Percentiles rank a stretch among this genome's conserved stretches.
Evolutionary conservation across 2,113 vertebrate species (phyloP).

Genomic region (Gopherus flavomarginatus): DNA sequence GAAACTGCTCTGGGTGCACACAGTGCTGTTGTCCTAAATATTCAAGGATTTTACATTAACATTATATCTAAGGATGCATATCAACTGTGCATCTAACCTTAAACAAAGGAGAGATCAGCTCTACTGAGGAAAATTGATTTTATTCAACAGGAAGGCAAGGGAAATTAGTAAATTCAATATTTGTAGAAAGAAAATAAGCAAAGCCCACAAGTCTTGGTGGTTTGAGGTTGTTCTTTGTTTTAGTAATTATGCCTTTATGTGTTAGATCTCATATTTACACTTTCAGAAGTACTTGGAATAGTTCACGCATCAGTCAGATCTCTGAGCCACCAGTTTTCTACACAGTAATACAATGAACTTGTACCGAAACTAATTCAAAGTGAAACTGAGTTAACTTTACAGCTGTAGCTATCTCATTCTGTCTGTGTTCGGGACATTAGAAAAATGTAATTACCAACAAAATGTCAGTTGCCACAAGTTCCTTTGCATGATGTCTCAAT

Average conservation of each 20-base stretch:
- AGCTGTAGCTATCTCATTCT: slow-evolving; percentile 40
- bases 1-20: slow-evolving; percentile 54
- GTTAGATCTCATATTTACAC: slow-evolving; percentile 78
- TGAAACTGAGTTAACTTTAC: slow-evolving; percentile 69
- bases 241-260: slow-evolving; percentile 83
- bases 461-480: slow-evolving; percentile 53
- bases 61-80: slow-evolving; percentile 77
- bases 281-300: slow-evolving; percentile 75
- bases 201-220: slow-evolving; percentile 80
- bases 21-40: slow-evolving; percentile 77
- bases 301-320: slow-evolving; percentile 61
- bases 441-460: slow-evolving; percentile 60
- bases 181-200: slow-evolving; percentile 84
- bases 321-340: slow-evolving; percentile 59
- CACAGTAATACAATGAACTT: slow-evolving; percentile 56
- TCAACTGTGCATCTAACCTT: slow-evolving; percentile 82
- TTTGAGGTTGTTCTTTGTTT: slow-evolving; percentile 85
- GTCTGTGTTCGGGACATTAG: slow-evolving; percentile 61
- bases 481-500: slow-evolving; percentile 73
- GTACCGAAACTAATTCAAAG: slow-evolving; percentile 71
- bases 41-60: slow-evolving; percentile 78
- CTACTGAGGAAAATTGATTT: slow-evolving; percentile 85
- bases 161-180: slow-evolving; percentile 88
- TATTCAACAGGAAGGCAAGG: slow-evolving; percentile 82
- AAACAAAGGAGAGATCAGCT: slow-evolving; percentile 83